Conservation (phyloP, 2,113 vertebrate genomes). For the Odocoileus virginianus region DNA sequence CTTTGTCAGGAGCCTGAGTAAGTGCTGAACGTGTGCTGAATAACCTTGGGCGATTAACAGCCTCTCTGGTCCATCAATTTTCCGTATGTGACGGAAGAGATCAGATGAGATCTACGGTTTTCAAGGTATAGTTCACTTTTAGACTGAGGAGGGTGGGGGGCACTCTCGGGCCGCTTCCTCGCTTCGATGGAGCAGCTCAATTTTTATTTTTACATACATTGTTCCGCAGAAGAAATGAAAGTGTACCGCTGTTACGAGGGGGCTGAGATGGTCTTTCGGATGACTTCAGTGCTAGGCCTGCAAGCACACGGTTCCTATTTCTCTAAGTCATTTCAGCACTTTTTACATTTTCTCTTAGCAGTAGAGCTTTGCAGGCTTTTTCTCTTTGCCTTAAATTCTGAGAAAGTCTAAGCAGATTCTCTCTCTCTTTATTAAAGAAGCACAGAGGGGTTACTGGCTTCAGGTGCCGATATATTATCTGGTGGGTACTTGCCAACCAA, state of each 20-base stretch:
- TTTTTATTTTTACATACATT: background rate
- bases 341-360: background rate
- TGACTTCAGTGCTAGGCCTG: background rate
- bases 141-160: background rate
- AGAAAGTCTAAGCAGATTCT: background rate
- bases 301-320: background rate
- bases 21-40: background rate
- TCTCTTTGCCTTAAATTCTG: background rate
- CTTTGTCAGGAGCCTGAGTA: background rate
- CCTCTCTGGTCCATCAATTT: background rate
- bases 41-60: background rate
- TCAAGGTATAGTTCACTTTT: background rate
- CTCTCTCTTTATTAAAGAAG: background rate
- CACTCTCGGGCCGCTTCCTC: background rate
- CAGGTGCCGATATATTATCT: background rate
- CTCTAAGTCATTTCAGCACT: background rate
- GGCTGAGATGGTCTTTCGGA: background rate
- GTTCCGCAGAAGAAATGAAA: background rate
- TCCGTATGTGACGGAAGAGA: background rate
- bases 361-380: background rate
- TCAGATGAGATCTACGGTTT: background rate
- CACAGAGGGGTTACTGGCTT: background rate
- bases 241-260: rapidly evolving
- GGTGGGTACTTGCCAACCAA: background rate
- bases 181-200: background rate